Percentiles rank a stretch among this genome's conserved stretches.
These are phyloP conservation scores for Drosophila fuyamai DNA, from an alignment of 1,140 invertebrate species.

Conservation along the genomic window DNA sequence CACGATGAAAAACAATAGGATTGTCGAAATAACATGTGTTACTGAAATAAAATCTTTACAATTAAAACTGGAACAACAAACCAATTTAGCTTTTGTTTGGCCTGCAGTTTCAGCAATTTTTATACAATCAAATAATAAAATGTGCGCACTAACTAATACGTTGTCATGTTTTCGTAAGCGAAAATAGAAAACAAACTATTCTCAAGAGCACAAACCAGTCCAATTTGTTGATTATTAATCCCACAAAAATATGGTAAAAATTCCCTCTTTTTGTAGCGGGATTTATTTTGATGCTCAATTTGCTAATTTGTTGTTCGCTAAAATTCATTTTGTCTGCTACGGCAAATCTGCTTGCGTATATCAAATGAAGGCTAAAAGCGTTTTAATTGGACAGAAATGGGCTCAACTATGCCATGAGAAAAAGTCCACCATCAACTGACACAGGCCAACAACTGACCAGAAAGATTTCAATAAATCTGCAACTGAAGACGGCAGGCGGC, in stretches of 20 bases:
- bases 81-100: not conserved
- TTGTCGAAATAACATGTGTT: not conserved
- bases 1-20: not conserved
- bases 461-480: conserved; percentile 74
- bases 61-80: not conserved
- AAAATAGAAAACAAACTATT: conserved; percentile 1
- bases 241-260: conserved; percentile 21
- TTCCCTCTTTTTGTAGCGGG: conserved; percentile 13
- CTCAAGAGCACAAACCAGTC: conserved; percentile 18
- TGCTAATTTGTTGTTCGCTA: conserved; percentile 18
- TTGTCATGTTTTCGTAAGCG: conserved; percentile 11
- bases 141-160: not conserved
- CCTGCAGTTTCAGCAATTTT: not conserved
- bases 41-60: not conserved
- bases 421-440: conserved; percentile 34
- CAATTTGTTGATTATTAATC: conserved; percentile 39
- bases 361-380: conserved; percentile 53
- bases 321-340: conserved; percentile 23
- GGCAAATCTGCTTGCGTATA: conserved; percentile 50
- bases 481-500: conserved; percentile 33
- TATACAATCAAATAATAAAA: not conserved
- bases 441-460: conserved; percentile 60
- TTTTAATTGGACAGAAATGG: conserved; percentile 77
- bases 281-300: conserved; percentile 27
- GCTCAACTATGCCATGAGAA: conserved; percentile 36